phyloP scores from a whole-genome alignment of 1,140 invertebrate genomes.

The Pseudachorutes palmiensis region DNA sequence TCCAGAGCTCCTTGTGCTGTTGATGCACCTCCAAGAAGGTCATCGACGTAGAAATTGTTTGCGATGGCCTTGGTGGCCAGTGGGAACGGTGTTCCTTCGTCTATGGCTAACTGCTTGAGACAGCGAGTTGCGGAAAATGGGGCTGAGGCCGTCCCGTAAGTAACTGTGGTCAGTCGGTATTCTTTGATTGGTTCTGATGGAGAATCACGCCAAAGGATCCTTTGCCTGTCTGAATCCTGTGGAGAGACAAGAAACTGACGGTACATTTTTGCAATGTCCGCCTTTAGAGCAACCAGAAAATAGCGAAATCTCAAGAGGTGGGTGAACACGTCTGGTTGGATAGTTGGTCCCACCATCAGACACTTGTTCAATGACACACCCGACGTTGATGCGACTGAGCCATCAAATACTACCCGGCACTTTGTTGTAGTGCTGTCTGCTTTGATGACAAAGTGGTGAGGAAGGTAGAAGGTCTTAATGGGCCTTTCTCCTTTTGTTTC shows the following conservation, averaged over 20 bases:
- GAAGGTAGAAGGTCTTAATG: conserved; percentile 13
- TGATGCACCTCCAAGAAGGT: conserved; percentile 41
- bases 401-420: conserved; percentile 17
- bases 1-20: conserved; percentile 15
- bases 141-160: conserved; percentile 41
- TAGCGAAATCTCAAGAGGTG: conserved; percentile 43
- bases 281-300: conserved; percentile 40
- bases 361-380: conserved; percentile 24
- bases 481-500: not conserved
- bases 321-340: conserved; percentile 41
- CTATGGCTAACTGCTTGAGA: conserved; percentile 34
- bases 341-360: conserved; percentile 39
- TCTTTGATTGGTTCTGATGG: conserved; percentile 34
- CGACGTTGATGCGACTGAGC: not conserved
- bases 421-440: conserved; percentile 9
- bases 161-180: conserved; percentile 40
- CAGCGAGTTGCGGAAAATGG: conserved; percentile 39
- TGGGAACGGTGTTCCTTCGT: conserved; percentile 25
- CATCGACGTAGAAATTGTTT: conserved; percentile 42
- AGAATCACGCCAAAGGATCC: conserved; percentile 42
- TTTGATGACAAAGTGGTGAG: conserved; percentile 21
- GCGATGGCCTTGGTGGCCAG: conserved; percentile 13
- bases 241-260: conserved; percentile 21
- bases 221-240: conserved; percentile 37
- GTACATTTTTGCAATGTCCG: conserved; percentile 41